Conservation (phyloP, 2,888 invertebrate genomes). For the Ditylenchus weischeri region DNA sequence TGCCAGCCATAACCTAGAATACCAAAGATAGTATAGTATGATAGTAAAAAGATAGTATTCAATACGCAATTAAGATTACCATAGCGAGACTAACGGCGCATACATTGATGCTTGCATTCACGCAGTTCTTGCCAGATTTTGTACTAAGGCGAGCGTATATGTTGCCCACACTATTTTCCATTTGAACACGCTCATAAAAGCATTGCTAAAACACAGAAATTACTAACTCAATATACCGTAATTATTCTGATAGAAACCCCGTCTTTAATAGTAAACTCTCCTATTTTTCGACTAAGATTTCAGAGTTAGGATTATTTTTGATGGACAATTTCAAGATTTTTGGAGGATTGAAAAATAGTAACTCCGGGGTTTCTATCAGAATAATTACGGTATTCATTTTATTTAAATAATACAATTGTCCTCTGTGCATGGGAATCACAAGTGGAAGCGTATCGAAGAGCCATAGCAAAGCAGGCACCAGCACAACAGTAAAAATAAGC, state of each 20-base stretch:
- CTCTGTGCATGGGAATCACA: constrained; percentile 77
- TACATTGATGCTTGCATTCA: constrained; percentile 82
- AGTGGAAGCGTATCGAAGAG: constrained; percentile 87
- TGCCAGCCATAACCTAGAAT: constrained; percentile 73
- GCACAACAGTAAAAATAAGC: constrained; percentile 93
- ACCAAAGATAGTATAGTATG: not conserved
- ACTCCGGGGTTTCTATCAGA: too few species aligned
- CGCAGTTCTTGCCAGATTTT: constrained; percentile 77
- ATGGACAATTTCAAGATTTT: too few species aligned
- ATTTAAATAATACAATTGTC: constrained; percentile 65
- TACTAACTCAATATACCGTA: not conserved
- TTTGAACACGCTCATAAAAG: constrained; percentile 10
- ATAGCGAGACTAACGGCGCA: constrained; percentile 77
- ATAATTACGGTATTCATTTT: not conserved
- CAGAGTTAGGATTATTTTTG: too few species aligned
- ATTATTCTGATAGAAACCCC: too few species aligned
- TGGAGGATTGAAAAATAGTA: too few species aligned
- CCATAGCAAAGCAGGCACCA: constrained; percentile 88
- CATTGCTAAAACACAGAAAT: constrained; percentile 1
- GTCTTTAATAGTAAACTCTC: too few species aligned
- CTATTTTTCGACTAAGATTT: too few species aligned
- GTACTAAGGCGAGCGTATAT: not conserved
- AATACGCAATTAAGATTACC: constrained; percentile 63
- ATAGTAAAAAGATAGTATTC: not conserved
- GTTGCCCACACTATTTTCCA: constrained; percentile 8